Evolutionary conservation across 2,888 invertebrate genomes (phyloP).

Genomic region (Phengaris arion): DNA sequence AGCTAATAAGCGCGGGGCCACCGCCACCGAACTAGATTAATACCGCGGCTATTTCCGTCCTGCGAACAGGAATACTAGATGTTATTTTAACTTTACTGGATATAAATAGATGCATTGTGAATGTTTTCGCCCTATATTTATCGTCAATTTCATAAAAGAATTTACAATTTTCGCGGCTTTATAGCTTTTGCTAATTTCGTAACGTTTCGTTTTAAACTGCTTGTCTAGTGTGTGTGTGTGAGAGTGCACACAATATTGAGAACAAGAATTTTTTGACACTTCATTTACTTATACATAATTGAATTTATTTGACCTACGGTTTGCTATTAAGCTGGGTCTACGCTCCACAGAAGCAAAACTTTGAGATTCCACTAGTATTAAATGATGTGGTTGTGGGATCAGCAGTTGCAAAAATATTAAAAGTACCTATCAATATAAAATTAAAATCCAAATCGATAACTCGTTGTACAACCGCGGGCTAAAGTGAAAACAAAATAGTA

Average conservation of each 20-base stretch:
- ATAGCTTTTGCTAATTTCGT: slow-evolving; percentile 15
- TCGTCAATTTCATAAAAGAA: slow-evolving; percentile 56
- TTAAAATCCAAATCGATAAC: not conserved
- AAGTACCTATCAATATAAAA: not conserved
- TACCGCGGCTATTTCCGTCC: slow-evolving; percentile 62
- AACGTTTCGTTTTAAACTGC: not conserved
- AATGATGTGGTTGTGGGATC: no score
- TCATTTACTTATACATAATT: not conserved
- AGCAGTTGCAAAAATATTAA: not conserved
- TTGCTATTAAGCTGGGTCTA: no score
- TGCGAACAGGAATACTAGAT: slow-evolving; percentile 67
- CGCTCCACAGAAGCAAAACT: no score
- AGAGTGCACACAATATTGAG: not conserved
- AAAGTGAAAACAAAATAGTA: slow-evolving; percentile 13
- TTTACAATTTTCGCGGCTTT: slow-evolving; percentile 34
- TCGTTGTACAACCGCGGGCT: not conserved
- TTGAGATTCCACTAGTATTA: no score
- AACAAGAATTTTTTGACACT: not conserved
- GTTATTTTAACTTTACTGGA: slow-evolving; percentile 67
- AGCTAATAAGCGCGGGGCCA: slow-evolving; percentile 30
- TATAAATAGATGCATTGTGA: slow-evolving; percentile 74
- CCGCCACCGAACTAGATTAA: slow-evolving; percentile 37
- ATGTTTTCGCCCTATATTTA: slow-evolving; percentile 64
- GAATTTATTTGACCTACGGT: no score
- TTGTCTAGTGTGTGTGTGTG: not conserved